Evolutionary conservation across 2,888 invertebrate genomes (phyloP).

Genomic region (Venustoraphidia nigricollis): DNA sequence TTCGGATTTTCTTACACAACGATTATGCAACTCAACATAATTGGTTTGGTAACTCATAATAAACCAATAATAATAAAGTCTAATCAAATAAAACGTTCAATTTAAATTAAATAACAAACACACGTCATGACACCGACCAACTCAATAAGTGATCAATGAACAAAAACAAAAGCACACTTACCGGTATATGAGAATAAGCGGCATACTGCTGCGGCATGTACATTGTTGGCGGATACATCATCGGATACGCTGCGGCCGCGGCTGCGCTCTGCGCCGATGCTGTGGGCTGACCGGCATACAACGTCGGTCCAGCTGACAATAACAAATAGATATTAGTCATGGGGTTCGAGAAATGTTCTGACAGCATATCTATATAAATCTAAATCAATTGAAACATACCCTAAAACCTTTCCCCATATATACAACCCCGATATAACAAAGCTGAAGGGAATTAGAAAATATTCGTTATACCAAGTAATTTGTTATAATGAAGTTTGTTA

Average conservation of each 20-base stretch:
- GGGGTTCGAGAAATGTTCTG: not conserved
- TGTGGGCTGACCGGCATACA: conserved; percentile 24
- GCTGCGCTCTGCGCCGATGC: conserved; percentile 28
- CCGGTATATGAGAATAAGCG: conserved; percentile 4
- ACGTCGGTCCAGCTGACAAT: conserved; percentile 4
- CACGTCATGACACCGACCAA: no score
- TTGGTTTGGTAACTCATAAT: not conserved
- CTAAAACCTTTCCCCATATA: no score
- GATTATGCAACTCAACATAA: not conserved
- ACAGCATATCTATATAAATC: not conserved
- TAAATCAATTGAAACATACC: no score
- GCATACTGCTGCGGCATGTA: conserved; percentile 6
- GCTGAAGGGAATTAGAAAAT: no score
- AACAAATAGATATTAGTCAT: not conserved
- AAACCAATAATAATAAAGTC: no score
- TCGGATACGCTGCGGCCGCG: conserved; percentile 21
- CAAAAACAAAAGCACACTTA: not conserved
- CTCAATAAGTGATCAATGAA: no score
- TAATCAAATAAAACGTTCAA: no score
- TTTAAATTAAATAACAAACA: no score
- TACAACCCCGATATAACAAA: no score
- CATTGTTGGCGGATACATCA: conserved; percentile 6
- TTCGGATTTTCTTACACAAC: not conserved
- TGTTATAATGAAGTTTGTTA: no score
- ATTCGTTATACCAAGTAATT: no score